phyloP scores from a whole-genome alignment of 2,888 invertebrate genomes.

The Apamea monoglypha region DNA sequence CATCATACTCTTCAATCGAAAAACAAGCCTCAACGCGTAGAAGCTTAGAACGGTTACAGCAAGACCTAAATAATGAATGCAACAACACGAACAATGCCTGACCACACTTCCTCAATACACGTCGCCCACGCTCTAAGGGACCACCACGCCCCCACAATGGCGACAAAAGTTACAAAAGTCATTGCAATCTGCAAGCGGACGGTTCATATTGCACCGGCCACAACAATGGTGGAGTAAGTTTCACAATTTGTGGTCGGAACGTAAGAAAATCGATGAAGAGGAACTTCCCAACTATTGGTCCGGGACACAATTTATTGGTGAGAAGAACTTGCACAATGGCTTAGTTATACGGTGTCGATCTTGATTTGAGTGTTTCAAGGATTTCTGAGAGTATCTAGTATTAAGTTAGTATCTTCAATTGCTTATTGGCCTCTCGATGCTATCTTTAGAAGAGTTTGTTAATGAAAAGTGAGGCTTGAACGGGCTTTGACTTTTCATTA shows the following conservation, averaged over 20 bases:
- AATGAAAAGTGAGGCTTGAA: constrained; percentile 43
- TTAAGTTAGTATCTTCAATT: constrained; percentile 66
- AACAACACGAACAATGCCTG: constrained; percentile 22
- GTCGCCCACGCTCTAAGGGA: constrained; percentile 57
- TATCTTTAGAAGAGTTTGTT: constrained; percentile 43
- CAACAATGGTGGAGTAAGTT: constrained; percentile 81
- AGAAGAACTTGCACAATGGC: constrained; percentile 80
- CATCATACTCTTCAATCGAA: neutral
- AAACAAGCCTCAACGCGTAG: neutral
- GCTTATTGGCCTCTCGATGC: constrained; percentile 60
- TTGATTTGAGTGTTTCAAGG: constrained; percentile 74
- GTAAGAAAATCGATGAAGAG: constrained; percentile 80
- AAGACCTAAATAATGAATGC: constrained; percentile 11
- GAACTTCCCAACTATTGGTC: constrained; percentile 78
- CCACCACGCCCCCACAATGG: constrained; percentile 64
- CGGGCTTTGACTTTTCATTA: constrained; percentile 40
- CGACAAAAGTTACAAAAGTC: constrained; percentile 79
- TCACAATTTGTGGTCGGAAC: constrained; percentile 82
- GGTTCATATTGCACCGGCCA: constrained; percentile 81
- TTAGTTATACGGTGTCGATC: constrained; percentile 80
- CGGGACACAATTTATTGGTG: constrained; percentile 81
- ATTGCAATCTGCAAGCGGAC: constrained; percentile 81
- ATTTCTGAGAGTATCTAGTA: constrained; percentile 67
- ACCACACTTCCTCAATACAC: constrained; percentile 24
- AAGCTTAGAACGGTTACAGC: neutral